These are phyloP conservation scores for Cerceris ruficornis DNA, from an alignment of 2,888 invertebrate species.

Conservation along the genomic window DNA sequence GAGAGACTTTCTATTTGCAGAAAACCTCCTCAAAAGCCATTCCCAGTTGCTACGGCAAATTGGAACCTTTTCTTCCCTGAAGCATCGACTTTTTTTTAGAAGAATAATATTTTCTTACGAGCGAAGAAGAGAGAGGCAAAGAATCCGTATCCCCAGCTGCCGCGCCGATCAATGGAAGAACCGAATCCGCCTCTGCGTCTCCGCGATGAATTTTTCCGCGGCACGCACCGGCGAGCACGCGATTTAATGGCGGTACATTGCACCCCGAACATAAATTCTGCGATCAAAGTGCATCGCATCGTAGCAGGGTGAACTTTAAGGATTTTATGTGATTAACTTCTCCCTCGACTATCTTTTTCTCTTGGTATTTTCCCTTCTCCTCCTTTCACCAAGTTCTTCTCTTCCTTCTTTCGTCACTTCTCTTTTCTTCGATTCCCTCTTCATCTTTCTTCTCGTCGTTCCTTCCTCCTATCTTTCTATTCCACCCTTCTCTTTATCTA, in stretches of 20 bases:
- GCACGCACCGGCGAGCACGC: slow-evolving; percentile 68
- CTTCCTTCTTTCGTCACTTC: slow-evolving; percentile 7
- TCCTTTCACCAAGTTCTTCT: slow-evolving; percentile 17
- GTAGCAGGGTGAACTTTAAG: slow-evolving; percentile 69
- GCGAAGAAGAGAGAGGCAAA: slow-evolving; percentile 41
- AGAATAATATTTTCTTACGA: slow-evolving; percentile 69
- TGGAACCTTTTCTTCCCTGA: slow-evolving; percentile 38
- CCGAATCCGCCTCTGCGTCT: slow-evolving; percentile 62
- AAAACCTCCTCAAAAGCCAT: slow-evolving; percentile 27
- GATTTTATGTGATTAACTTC: slow-evolving; percentile 76
- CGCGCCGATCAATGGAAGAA: slow-evolving; percentile 62
- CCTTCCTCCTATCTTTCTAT: neutral
- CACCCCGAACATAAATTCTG: slow-evolving; percentile 70
- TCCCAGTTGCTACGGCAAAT: slow-evolving; percentile 13
- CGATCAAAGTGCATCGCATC: slow-evolving; percentile 70
- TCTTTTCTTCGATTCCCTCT: slow-evolving; percentile 5
- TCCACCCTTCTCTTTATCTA: slow-evolving; percentile 34
- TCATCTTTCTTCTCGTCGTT: neutral
- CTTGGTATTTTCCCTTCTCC: slow-evolving; percentile 15
- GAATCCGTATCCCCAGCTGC: slow-evolving; percentile 47
- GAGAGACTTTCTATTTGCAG: slow-evolving; percentile 25
- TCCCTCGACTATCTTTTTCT: slow-evolving; percentile 34
- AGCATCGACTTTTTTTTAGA: slow-evolving; percentile 57
- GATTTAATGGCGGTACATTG: slow-evolving; percentile 73
- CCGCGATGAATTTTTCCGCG: slow-evolving; percentile 70